Base-by-base conservation (phyloP, 2,113 vertebrate genomes). In the Rhizomys pruinosus region DNA sequence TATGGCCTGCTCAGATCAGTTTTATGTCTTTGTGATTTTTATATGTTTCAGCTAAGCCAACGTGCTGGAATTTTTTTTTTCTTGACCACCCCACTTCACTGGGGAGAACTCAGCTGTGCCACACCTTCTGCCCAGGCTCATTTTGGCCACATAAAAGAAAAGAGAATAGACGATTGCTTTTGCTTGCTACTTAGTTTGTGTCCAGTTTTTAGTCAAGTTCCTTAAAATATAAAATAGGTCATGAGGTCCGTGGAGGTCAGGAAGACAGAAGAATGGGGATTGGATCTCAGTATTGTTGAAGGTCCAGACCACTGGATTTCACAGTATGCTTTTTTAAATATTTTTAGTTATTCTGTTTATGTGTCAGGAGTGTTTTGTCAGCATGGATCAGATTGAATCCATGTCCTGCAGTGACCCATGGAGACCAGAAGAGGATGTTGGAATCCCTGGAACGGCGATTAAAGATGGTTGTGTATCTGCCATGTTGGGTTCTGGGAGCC, bases 11-110 rank as follows among this genome's bases (percentile, higher is more conserved):
- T 93, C 76, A 71, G 96, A 97, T 95, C 92, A 61, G 92, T 97
- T 97, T 97, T 96, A 95, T 92, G 72, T 96, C 95, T 96, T 92
- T 27, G 52, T 63, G 79, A 55, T 79, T 96, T 96, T 97, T 96
- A 96, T 86, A 93, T 69, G 73, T 96, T 92, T 95, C 81, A 89
- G 92, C 84, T 76, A 87, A 96, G 94, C 87, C 94, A 81, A 90
- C 90, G 81, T 72, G 55, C 74, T 90, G 29, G 0, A 80, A 96
- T 90, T 6, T 94, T 94, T 92, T 95, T 29, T 89, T n/a, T n/a
- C n/a, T n/a, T 59, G 85, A 71, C 69, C 78, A 39, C 55, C 25
- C 23, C 88, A 44, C 87, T 93, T 95, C 9, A 23, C 47, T 10
- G 39, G 90, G 37, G 87, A 73, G 93, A 20, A 23, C 57, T 59